phyloP scores from a whole-genome alignment of 2,888 invertebrate genomes.

The Clistopyga incitator region DNA sequence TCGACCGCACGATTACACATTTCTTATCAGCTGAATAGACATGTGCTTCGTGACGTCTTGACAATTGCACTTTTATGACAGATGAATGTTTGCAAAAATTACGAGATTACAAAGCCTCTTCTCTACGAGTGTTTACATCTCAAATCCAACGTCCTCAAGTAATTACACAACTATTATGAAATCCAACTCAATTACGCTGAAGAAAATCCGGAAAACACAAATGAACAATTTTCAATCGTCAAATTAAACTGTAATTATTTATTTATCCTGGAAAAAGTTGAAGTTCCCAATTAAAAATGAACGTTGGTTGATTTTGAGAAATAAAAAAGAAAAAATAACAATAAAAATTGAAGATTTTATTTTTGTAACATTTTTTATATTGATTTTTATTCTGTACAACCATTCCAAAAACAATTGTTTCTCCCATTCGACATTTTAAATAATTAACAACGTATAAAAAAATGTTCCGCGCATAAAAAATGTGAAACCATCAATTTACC shows the following conservation, averaged over 20 bases:
- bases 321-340: no score
- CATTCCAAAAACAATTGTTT: no score
- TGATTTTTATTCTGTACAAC: no score
- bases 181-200: background rate
- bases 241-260: background rate
- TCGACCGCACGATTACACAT: background rate
- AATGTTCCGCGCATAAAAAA: no score
- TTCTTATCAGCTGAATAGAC: background rate
- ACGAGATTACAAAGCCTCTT: background rate
- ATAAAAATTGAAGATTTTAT: no score
- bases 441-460: no score
- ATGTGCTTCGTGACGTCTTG: slow-evolving; percentile 7
- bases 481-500: slow-evolving; percentile 68
- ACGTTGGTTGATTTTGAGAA: no score
- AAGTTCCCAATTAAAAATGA: no score
- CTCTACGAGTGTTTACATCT: slow-evolving; percentile 8
- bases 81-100: background rate
- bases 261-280: no score
- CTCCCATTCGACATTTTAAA: no score
- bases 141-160: background rate
- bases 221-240: background rate
- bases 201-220: background rate
- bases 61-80: slow-evolving; percentile 11
- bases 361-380: no score
- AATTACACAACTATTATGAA: slow-evolving; percentile 4